These are phyloP conservation scores for Rhagium mordax DNA, from an alignment of 2,888 invertebrate species.

Conservation along the genomic window DNA sequence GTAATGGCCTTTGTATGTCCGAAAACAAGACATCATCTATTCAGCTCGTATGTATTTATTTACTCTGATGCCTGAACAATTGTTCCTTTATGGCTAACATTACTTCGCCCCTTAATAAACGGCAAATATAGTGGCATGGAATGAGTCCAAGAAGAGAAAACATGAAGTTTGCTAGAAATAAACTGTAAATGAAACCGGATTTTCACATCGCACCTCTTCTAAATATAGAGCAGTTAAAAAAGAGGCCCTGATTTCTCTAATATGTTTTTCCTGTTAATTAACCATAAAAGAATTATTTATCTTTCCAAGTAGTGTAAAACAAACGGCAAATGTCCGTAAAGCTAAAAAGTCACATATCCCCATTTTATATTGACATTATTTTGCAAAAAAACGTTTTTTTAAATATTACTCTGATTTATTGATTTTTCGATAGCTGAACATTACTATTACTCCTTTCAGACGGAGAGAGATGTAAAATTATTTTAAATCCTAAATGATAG, in stretches of 20 bases:
- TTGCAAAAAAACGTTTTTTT: no score
- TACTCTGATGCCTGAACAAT: neutral
- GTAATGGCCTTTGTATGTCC: neutral
- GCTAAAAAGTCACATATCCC: neutral
- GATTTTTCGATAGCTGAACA: no score
- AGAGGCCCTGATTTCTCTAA: neutral
- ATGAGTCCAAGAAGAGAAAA: neutral
- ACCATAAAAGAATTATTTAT: neutral
- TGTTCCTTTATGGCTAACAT: neutral
- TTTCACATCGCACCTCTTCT: neutral
- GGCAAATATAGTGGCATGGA: neutral
- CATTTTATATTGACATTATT: no score
- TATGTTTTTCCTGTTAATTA: neutral
- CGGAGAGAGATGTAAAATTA: no score
- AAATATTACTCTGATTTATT: no score
- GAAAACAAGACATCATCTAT: neutral
- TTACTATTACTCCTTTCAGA: no score
- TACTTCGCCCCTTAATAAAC: neutral
- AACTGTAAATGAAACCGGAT: neutral
- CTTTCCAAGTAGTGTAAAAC: neutral
- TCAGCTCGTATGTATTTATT: neutral
- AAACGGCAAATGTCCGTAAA: neutral
- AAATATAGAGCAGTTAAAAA: neutral
- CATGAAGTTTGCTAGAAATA: neutral
- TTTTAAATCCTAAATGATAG: no score